Evolutionary conservation across 2,888 invertebrate genomes (phyloP).

Genomic region (Melieria crassipennis): DNA sequence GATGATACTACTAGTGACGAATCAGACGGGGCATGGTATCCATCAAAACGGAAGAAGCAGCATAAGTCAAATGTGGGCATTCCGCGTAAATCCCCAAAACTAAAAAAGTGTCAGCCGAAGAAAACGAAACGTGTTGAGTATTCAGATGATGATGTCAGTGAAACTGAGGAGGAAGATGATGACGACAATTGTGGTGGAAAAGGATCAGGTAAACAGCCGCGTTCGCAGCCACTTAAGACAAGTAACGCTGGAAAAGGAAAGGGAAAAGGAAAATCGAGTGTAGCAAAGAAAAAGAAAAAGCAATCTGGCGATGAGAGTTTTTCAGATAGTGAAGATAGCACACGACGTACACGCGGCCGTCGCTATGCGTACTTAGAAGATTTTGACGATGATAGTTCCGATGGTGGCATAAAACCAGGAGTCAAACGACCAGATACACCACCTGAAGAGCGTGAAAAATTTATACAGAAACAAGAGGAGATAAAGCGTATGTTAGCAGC

Average conservation of each 20-base stretch:
- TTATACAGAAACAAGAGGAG: constrained; percentile 65
- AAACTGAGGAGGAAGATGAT: constrained; percentile 75
- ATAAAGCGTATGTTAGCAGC: constrained; percentile 66
- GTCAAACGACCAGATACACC: constrained; percentile 65
- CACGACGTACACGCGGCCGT: constrained; percentile 61
- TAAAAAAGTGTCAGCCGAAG: constrained; percentile 50
- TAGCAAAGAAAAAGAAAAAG: constrained; percentile 53
- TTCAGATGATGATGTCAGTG: constrained; percentile 61
- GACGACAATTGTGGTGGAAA: constrained; percentile 61
- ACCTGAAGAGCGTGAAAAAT: constrained; percentile 65
- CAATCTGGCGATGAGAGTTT: constrained; percentile 71
- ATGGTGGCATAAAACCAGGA: constrained; percentile 65
- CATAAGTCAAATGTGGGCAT: constrained; percentile 46
- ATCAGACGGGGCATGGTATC: constrained; percentile 63
- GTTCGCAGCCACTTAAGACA: constrained; percentile 55
- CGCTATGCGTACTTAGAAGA: constrained; percentile 64
- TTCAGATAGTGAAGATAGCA: constrained; percentile 68
- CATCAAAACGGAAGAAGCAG: constrained; percentile 61
- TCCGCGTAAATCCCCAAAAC: constrained; percentile 56
- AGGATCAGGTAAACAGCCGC: constrained; percentile 59
- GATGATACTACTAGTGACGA: constrained; percentile 64
- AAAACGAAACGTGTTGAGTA: constrained; percentile 58
- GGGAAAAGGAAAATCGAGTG: constrained; percentile 45
- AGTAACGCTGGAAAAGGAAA: constrained; percentile 43
- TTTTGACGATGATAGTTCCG: constrained; percentile 65